Conservation (phyloP, 1,140 invertebrate species). For the Latrodectus geometricus region DNA sequence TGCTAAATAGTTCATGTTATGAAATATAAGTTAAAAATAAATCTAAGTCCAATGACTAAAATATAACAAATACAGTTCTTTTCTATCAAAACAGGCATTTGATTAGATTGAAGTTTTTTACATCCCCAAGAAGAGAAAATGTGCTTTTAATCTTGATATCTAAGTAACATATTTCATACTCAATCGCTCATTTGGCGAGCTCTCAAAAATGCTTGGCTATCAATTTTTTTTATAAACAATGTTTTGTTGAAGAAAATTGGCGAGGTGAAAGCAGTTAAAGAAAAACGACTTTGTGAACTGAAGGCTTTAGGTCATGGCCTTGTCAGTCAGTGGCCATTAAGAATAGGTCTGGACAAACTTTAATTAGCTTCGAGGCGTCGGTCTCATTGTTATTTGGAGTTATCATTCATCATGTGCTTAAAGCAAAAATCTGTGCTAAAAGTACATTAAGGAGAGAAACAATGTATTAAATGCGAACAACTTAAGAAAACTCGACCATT, state of each 20-base stretch:
- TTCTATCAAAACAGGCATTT: too few species aligned
- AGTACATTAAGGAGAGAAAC: constrained; percentile 1
- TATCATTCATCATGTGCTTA: constrained; percentile 38
- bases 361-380: constrained; percentile 50
- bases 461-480: not conserved
- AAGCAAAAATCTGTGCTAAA: constrained; percentile 30
- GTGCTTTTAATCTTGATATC: too few species aligned
- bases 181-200: too few species aligned
- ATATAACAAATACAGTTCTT: too few species aligned
- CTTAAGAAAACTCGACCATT: not conserved
- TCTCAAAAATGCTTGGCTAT: too few species aligned
- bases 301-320: constrained; percentile 30
- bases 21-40: too few species aligned
- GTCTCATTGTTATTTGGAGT: constrained; percentile 39
- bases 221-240: too few species aligned
- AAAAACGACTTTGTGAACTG: constrained; percentile 7
- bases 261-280: not conserved
- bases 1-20: too few species aligned
- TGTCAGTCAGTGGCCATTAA: constrained; percentile 50
- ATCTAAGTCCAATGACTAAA: too few species aligned
- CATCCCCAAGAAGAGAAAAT: too few species aligned
- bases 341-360: constrained; percentile 2
- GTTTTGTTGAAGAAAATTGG: not conserved
- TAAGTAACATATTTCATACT: too few species aligned
- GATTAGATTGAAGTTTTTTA: too few species aligned